A percentile compares a stretch with the other conserved stretches of the same genome.
Evolutionary conservation across 2,797 vertebrate genomes (phyloP).

Genomic region (Dicrostonyx torquatus): DNA sequence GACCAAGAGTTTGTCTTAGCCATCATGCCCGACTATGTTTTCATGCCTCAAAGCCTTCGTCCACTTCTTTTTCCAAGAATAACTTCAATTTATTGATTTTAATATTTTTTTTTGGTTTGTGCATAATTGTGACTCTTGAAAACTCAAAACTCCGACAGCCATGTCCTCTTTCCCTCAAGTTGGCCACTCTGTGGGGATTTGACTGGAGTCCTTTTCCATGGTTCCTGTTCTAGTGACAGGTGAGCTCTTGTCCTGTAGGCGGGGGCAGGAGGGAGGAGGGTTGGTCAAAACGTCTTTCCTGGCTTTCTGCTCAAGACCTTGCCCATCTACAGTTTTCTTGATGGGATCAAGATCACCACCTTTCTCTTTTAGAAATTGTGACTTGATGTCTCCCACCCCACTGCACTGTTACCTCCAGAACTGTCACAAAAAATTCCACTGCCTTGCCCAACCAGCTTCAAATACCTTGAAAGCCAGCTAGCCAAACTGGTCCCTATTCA

Average conservation of each 20-base stretch:
- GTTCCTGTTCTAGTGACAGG: background rate
- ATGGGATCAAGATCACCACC: background rate
- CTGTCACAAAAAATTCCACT: background rate
- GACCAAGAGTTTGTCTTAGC: background rate
- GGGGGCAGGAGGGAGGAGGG: too few relatives aligned
- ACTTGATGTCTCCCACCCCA: background rate
- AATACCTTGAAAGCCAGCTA: background rate
- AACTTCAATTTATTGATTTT: background rate
- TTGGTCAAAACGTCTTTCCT: background rate
- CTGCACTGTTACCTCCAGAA: background rate
- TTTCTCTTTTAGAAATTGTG: background rate
- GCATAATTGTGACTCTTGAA: background rate
- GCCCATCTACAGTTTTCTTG: background rate
- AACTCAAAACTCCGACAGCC: background rate
- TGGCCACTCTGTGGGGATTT: background rate
- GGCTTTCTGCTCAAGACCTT: background rate
- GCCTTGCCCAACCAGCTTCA: fast-evolving
- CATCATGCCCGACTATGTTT: background rate
- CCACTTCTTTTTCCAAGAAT: conserved; percentile 6
- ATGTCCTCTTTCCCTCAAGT: background rate
- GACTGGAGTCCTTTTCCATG: background rate
- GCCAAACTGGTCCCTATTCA: background rate
- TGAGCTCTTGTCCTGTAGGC: background rate
- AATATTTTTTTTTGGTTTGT: background rate
- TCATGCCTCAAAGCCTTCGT: background rate